phyloP scores from a whole-genome alignment of 1,140 invertebrate species.

The Orius insidiosus region DNA sequence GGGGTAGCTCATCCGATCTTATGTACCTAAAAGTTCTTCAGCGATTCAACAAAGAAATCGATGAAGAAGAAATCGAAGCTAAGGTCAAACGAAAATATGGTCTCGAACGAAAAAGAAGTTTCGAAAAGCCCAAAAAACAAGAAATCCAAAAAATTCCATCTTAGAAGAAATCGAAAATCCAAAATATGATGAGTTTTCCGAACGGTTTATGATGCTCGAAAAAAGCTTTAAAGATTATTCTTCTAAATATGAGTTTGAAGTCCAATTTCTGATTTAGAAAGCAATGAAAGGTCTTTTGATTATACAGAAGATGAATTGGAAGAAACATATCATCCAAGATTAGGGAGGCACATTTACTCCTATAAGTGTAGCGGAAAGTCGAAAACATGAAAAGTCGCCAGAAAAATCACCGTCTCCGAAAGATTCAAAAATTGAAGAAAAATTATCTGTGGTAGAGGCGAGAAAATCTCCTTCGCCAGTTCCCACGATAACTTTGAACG shows the following conservation, averaged over 20 bases:
- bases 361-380: slow-evolving; percentile 4
- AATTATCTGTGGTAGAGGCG: neutral
- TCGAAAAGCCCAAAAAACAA: slow-evolving; percentile 11
- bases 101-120: slow-evolving; percentile 17
- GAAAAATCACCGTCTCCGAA: no score
- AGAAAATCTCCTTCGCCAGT: no score
- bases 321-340: slow-evolving; percentile 20
- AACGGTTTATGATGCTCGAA: slow-evolving; percentile 4
- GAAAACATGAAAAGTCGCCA: neutral
- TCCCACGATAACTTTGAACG: no score
- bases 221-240: slow-evolving; percentile 11
- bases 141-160: neutral
- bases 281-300: slow-evolving; percentile 8
- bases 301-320: slow-evolving; percentile 13
- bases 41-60: slow-evolving; percentile 53
- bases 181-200: slow-evolving; percentile 1
- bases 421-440: neutral
- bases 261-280: slow-evolving; percentile 12
- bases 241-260: slow-evolving; percentile 12
- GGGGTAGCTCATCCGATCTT: slow-evolving; percentile 62
- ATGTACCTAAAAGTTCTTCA: slow-evolving; percentile 63
- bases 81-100: slow-evolving; percentile 22
- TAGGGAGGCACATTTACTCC: slow-evolving; percentile 10
- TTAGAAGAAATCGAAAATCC: neutral
- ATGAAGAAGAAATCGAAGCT: slow-evolving; percentile 45